Evolutionary conservation across 1,140 invertebrate genomes (phyloP).

Genomic region (Trachelipus rathkii): DNA sequence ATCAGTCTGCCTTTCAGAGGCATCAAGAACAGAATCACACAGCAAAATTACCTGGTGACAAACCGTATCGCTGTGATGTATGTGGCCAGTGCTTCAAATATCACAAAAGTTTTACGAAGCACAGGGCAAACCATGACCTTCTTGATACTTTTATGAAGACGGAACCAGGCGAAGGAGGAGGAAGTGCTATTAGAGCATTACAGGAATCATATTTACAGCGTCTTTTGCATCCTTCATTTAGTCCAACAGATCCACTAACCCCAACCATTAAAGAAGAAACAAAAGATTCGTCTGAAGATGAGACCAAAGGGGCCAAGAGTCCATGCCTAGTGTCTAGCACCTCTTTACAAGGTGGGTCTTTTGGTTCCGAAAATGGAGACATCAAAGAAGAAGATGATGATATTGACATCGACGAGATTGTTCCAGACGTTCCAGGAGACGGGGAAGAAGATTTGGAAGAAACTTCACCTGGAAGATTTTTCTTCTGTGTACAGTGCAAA

Average conservation of each 20-base stretch:
- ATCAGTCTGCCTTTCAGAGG: constrained; percentile 79
- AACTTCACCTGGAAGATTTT: constrained; percentile 38
- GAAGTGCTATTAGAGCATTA: constrained; percentile 19
- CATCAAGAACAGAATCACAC: constrained; percentile 83
- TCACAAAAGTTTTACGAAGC: constrained; percentile 83
- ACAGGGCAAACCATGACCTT: constrained; percentile 75
- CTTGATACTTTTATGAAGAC: constrained; percentile 43
- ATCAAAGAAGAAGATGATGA: constrained; percentile 41
- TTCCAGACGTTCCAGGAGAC: constrained; percentile 31
- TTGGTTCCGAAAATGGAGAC: constrained; percentile 39
- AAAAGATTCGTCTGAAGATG: constrained; percentile 1
- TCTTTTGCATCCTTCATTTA: constrained; percentile 27
- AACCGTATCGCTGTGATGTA: constrained; percentile 81
- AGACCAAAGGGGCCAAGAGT: constrained; percentile 3
- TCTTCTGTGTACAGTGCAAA: constrained; percentile 43
- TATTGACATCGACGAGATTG: constrained; percentile 36
- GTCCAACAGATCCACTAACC: constrained; percentile 14
- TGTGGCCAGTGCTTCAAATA: constrained; percentile 85
- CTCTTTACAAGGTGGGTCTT: constrained; percentile 29
- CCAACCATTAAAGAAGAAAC: constrained; percentile 20
- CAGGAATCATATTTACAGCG: constrained; percentile 40
- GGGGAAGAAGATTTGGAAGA: constrained; percentile 37
- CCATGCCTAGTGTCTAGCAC: neutral
- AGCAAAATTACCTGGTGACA: constrained; percentile 75
- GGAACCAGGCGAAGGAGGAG: constrained; percentile 33